These are phyloP conservation scores for Epistrophella euchroma DNA, from an alignment of 2,888 invertebrate genomes.

Conservation along the genomic window DNA sequence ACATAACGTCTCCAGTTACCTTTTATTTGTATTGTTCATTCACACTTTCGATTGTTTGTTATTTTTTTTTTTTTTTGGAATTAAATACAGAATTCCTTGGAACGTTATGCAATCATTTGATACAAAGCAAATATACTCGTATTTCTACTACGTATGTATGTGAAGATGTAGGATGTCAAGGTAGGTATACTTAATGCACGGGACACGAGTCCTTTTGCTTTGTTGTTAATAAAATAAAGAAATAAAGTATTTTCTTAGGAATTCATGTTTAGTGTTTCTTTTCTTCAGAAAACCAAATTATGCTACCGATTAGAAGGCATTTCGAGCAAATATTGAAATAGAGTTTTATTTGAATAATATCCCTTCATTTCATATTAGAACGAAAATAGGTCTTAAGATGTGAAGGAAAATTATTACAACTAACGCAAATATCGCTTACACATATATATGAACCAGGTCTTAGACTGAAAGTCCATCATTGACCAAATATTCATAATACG, in stretches of 20 bases:
- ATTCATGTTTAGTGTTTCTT: conserved; percentile 18
- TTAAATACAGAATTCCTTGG: conserved; percentile 33
- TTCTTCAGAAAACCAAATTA: conserved; percentile 58
- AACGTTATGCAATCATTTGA: conserved; percentile 41
- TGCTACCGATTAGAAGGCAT: conserved; percentile 61
- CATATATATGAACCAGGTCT: no score
- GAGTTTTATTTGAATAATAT: background rate
- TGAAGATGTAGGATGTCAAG: background rate
- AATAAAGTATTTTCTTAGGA: conserved; percentile 3
- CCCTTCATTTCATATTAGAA: background rate
- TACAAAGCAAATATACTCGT: conserved; percentile 8
- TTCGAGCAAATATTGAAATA: conserved; percentile 26
- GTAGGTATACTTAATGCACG: conserved; percentile 9
- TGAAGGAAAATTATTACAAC: no score
- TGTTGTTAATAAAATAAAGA: conserved; percentile 37
- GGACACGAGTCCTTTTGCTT: conserved; percentile 59
- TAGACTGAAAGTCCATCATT: no score
- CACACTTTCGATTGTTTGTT: conserved; percentile 55
- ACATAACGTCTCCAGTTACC: conserved; percentile 62
- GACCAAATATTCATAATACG: no score
- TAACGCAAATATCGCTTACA: no score
- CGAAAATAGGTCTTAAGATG: no score
- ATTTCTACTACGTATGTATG: background rate
- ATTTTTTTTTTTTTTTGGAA: conserved; percentile 2
- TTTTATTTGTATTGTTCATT: conserved; percentile 53